Evolutionary conservation across 2,113 vertebrate genomes (phyloP), one percentile per base, ranked within the genome.

Genomic region (Microtus oregoni): DNA sequence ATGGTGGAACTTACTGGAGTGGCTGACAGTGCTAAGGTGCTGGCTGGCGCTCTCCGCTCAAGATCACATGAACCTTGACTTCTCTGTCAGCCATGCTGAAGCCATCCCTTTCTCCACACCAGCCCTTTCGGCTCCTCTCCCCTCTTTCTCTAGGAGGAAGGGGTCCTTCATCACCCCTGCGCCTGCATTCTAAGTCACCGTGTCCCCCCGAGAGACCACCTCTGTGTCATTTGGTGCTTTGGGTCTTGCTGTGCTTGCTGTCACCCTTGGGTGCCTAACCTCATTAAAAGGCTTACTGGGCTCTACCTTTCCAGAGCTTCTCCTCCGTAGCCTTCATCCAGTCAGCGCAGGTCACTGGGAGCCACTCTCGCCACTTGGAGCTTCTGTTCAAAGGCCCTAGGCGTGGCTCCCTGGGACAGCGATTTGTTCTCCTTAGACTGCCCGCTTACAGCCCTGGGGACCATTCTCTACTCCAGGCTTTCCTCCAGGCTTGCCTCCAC

Each of bases 361-460:
- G 93, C 96, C 86, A 95, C 91, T 96, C 95, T 92, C 90, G 0
- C 5, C 96, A 96, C 89, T 91, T 95, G 63, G 90, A 97, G 97
- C 93, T 96, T 98, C 98, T 96, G 97, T 97, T 94, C 96, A 97
- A 81, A 94, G 97, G 95, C 97, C 96, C 82, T 94, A 96, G 97
- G 95, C 96, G 58, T 94, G 96, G 98, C 96, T 97, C 98, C 96
- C 94, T 19, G 3, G 52, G n/a, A 28, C 97, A 98, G 98, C 92
- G 96, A 98, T 98, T 98, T 98, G 97, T 98, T 98, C 98, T 98
- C 97, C 95, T 96, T 97, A 97, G 96, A 93, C 94, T 94, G 95
- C 97, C 97, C 97, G 91, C 92, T 98, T 97, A 95, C 97, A 97
- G 98, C 96, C 97, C 95, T 97, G 92, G 68, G 97, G 97, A 98